A percentile compares a stretch with the other conserved stretches of the same genome.
Conservation (phyloP, 2,797 vertebrate genomes). For the Neosalanx taihuensis region DNA sequence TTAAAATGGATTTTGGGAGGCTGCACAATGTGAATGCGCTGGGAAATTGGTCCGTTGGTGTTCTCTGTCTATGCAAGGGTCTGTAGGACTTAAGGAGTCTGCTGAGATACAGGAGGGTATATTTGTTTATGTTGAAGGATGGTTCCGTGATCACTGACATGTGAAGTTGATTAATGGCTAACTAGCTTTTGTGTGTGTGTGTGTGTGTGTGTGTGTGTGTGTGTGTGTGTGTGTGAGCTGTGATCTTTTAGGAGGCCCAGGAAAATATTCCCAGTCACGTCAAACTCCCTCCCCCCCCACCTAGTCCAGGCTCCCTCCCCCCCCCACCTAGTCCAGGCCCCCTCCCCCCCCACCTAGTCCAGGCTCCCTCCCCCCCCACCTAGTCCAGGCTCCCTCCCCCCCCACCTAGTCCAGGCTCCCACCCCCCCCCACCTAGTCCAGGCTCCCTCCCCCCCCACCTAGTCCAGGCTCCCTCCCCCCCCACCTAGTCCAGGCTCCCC, state of each 20-base stretch:
- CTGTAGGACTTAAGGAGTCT: neutral
- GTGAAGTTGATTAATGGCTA: neutral
- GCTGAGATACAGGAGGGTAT: neutral
- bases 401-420: too few relatives aligned
- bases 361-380: too few relatives aligned
- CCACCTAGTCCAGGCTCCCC: too few relatives aligned
- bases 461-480: neutral
- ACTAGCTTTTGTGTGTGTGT: neutral
- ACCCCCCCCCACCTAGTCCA: too few relatives aligned
- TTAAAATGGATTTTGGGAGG: conserved; percentile 12
- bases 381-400: too few relatives aligned
- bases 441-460: neutral
- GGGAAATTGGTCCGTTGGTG: neutral
- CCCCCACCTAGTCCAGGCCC: too few relatives aligned
- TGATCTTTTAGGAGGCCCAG: neutral
- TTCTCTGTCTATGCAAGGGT: neutral
- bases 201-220: neutral
- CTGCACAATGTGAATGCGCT: neutral
- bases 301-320: too few relatives aligned
- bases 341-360: too few relatives aligned
- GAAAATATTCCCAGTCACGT: neutral
- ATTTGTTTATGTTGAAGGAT: neutral
- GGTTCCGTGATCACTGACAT: neutral
- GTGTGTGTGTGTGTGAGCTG: neutral
- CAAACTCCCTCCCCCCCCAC: neutral